Conservation (phyloP, 2,113 vertebrate species). For the Prolemur simus region DNA sequence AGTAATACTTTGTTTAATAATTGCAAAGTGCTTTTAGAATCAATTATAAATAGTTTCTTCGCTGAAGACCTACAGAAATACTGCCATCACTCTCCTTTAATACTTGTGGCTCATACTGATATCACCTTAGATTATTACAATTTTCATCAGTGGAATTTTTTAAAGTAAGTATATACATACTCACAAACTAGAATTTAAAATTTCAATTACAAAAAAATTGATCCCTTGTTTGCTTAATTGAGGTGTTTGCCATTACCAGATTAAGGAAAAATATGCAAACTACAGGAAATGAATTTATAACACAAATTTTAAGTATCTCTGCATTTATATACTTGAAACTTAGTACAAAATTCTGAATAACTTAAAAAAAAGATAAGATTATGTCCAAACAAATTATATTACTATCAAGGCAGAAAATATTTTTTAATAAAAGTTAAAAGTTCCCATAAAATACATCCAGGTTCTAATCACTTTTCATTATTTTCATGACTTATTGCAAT, state of each 20-base stretch:
- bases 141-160: background rate
- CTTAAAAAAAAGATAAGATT: slow-evolving; percentile 21
- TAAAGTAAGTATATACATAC: background rate
- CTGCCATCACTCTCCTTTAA: background rate
- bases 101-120: background rate
- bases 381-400: background rate
- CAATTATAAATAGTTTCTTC: slow-evolving; percentile 10
- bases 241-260: background rate
- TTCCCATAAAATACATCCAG: slow-evolving; percentile 26
- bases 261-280: slow-evolving; percentile 1
- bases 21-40: background rate
- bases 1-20: slow-evolving; percentile 39
- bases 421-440: slow-evolving; percentile 19
- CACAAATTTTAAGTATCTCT: slow-evolving; percentile 40
- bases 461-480: slow-evolving; percentile 30
- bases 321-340: background rate
- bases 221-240: background rate
- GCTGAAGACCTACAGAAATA: background rate
- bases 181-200: slow-evolving; percentile 42
- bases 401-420: background rate
- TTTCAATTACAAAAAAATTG: background rate
- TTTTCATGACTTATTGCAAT: background rate
- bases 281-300: slow-evolving; percentile 6
- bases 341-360: slow-evolving; percentile 32
- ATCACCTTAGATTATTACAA: background rate